Evolutionary conservation across 1,140 invertebrate genomes (phyloP).

Genomic region (Monochamus saltuarius): DNA sequence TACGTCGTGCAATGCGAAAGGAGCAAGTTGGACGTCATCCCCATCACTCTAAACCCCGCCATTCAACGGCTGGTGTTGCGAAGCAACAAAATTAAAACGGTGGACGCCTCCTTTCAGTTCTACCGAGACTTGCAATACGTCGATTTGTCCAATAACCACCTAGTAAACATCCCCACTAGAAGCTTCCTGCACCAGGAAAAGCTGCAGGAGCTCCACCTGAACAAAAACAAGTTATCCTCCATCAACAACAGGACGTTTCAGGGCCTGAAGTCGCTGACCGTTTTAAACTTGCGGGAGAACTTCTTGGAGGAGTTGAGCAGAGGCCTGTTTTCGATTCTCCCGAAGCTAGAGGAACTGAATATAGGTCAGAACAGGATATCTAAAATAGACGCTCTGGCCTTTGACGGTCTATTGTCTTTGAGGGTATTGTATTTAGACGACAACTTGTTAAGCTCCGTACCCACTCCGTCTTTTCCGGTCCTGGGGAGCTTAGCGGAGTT

Average conservation of each 20-base stretch:
- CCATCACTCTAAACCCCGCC: constrained; percentile 87
- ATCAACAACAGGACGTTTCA: constrained; percentile 77
- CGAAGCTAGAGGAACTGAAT: constrained; percentile 80
- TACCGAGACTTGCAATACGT: constrained; percentile 81
- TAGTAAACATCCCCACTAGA: constrained; percentile 73
- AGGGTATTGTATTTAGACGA: constrained; percentile 81
- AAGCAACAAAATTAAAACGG: constrained; percentile 83
- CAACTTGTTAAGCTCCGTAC: constrained; percentile 76
- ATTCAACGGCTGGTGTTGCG: constrained; percentile 80
- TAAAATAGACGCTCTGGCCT: constrained; percentile 74
- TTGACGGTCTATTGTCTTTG: constrained; percentile 73
- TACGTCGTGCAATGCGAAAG: constrained; percentile 83
- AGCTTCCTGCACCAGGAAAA: constrained; percentile 80
- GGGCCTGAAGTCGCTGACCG: constrained; percentile 73
- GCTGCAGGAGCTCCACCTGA: constrained; percentile 77
- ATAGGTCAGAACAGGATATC: constrained; percentile 84
- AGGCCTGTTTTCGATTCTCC: constrained; percentile 72
- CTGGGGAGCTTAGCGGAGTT: constrained; percentile 77
- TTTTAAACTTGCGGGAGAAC: constrained; percentile 80
- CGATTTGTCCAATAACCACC: constrained; percentile 80
- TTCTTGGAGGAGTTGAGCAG: constrained; percentile 75
- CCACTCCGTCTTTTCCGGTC: constrained; percentile 68
- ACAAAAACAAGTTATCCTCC: constrained; percentile 81
- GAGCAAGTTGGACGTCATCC: constrained; percentile 83
- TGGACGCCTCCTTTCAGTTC: constrained; percentile 84